Percentiles rank a stretch among this genome's conserved stretches.
These are phyloP conservation scores for Mystacides longicornis DNA, from an alignment of 2,888 invertebrate species.

Conservation along the genomic window DNA sequence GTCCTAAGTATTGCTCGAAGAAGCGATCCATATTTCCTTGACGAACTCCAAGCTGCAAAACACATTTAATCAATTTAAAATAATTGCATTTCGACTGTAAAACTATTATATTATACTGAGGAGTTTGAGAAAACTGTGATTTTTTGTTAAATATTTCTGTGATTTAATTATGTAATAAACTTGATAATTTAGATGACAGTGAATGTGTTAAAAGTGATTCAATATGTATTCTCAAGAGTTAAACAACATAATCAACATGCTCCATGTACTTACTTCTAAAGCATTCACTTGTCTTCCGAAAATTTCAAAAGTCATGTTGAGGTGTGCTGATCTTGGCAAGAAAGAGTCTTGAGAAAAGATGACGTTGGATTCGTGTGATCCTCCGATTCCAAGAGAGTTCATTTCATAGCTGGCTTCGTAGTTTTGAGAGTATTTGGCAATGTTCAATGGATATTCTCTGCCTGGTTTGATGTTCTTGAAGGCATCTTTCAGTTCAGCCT, in stretches of 20 bases:
- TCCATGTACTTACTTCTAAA: constrained; percentile 58
- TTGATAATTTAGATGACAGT: too few species aligned
- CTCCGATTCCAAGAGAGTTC: constrained; percentile 62
- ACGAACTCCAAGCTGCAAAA: constrained; percentile 53
- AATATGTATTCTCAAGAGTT: too few species aligned
- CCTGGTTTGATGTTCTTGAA: constrained; percentile 49
- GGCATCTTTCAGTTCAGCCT: constrained; percentile 48
- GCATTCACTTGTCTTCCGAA: constrained; percentile 74
- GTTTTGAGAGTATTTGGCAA: constrained; percentile 70
- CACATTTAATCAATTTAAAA: background rate
- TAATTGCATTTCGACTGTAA: background rate
- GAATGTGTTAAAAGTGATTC: too few species aligned
- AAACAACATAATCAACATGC: too few species aligned
- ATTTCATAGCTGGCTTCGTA: constrained; percentile 66
- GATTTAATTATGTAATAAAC: too few species aligned
- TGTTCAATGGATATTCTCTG: constrained; percentile 57
- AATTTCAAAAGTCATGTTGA: constrained; percentile 69
- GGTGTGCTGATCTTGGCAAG: constrained; percentile 61
- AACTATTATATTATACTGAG: too few species aligned
- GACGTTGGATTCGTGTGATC: constrained; percentile 60
- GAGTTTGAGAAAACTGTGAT: too few species aligned
- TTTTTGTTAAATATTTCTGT: too few species aligned
- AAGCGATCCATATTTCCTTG: constrained; percentile 72
- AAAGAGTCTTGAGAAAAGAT: constrained; percentile 81
- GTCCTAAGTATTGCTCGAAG: constrained; percentile 69